phyloP scores from a whole-genome alignment of 2,113 vertebrate genomes.

The Phyllostomus hastatus region DNA sequence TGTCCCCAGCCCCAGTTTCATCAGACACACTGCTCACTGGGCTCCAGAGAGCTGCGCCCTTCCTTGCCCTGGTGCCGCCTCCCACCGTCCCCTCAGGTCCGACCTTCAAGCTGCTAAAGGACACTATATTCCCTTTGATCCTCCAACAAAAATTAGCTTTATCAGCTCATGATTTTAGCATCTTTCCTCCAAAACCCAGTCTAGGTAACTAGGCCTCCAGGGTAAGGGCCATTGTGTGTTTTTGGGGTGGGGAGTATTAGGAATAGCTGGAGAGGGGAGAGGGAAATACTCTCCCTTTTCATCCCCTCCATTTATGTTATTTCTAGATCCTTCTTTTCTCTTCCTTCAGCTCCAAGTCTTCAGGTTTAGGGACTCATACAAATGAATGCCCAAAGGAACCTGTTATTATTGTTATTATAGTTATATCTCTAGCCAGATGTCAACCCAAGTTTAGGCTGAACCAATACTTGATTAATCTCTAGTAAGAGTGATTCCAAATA shows the following conservation, averaged over 20 bases:
- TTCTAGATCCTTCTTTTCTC: background rate
- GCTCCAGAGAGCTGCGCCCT: background rate
- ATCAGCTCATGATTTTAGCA: background rate
- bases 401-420: background rate
- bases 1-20: background rate
- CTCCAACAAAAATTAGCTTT: background rate
- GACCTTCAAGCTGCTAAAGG: background rate
- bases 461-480: background rate
- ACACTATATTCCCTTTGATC: background rate
- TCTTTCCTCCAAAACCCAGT: background rate
- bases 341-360: background rate
- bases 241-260: background rate
- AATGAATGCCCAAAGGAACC: background rate
- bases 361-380: background rate
- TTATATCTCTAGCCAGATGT: background rate
- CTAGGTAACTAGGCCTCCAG: background rate
- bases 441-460: background rate
- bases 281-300: background rate
- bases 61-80: background rate
- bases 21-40: background rate
- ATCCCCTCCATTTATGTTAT: background rate
- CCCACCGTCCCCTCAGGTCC: background rate
- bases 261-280: accelerated
- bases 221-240: background rate
- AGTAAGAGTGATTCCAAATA: background rate